These are phyloP conservation scores for Diaperis boleti DNA, from an alignment of 2,888 invertebrate species.

Conservation along the genomic window DNA sequence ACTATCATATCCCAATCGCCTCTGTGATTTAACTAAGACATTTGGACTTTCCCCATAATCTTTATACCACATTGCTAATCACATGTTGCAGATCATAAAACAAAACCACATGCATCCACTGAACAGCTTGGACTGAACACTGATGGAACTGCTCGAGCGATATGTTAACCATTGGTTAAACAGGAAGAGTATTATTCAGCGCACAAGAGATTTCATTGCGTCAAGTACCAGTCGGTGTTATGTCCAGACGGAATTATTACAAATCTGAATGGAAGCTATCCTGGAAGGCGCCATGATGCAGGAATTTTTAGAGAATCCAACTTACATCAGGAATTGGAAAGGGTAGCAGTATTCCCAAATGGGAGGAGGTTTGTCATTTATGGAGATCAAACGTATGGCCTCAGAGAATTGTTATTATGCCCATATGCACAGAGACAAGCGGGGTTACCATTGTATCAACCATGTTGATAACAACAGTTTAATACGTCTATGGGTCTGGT, in stretches of 20 bases:
- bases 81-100: background rate
- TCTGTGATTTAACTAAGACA: background rate
- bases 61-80: background rate
- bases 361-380: constrained; percentile 40
- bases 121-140: constrained; percentile 35
- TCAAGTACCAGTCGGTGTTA: constrained; percentile 47
- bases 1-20: background rate
- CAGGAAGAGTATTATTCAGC: constrained; percentile 46
- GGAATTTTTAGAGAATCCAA: constrained; percentile 46
- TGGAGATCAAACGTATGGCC: constrained; percentile 46
- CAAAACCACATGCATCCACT: background rate
- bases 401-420: constrained; percentile 40
- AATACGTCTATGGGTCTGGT: constrained; percentile 21
- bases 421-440: constrained; percentile 32
- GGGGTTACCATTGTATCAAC: background rate
- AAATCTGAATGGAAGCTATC: constrained; percentile 41
- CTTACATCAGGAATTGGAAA: constrained; percentile 42
- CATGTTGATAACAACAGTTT: too few species aligned
- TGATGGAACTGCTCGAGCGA: constrained; percentile 45
- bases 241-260: constrained; percentile 47
- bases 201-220: constrained; percentile 45
- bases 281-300: constrained; percentile 47
- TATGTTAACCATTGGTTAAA: constrained; percentile 42
- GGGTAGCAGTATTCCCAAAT: constrained; percentile 31
- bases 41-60: background rate